Percentiles rank a stretch among this genome's conserved stretches.
Evolutionary conservation across 2,797 vertebrate species (phyloP).

Genomic region (Poecilia picta): DNA sequence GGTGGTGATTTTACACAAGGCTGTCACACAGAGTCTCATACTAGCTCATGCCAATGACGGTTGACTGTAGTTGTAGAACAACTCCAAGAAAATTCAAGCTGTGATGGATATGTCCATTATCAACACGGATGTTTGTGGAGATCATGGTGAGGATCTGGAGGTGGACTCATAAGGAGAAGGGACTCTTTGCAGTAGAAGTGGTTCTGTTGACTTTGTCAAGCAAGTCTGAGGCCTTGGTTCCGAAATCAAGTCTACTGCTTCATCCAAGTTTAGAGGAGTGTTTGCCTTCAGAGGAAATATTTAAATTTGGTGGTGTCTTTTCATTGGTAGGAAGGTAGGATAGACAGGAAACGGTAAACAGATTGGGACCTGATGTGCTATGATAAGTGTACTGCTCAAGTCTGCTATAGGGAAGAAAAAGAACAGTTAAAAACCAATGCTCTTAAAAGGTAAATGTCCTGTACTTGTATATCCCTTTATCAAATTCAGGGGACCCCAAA

Average conservation of each 20-base stretch:
- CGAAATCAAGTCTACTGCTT: background rate
- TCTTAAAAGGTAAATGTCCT: background rate
- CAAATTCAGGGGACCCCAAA: too few relatives aligned
- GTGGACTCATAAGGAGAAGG: background rate
- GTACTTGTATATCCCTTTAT: too few relatives aligned
- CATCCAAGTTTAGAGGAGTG: background rate
- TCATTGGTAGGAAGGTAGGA: background rate
- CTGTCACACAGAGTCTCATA: background rate
- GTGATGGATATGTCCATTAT: background rate
- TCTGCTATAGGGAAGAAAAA: background rate
- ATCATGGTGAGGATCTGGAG: background rate
- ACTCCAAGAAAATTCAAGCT: background rate
- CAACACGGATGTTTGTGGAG: background rate
- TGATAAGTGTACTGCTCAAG: background rate
- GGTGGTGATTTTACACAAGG: background rate
- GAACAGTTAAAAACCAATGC: background rate
- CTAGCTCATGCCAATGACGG: background rate
- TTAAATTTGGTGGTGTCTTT: background rate
- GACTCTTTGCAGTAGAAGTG: background rate
- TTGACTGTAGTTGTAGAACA: background rate
- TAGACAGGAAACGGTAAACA: background rate
- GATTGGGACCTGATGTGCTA: background rate
- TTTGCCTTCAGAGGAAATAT: background rate
- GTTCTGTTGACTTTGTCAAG: background rate
- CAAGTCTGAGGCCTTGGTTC: background rate